Percentiles rank a stretch among this genome's conserved stretches.
These are phyloP conservation scores for Festucalex cinctus DNA, from an alignment of 2,113 vertebrate species.

Conservation along the genomic window DNA sequence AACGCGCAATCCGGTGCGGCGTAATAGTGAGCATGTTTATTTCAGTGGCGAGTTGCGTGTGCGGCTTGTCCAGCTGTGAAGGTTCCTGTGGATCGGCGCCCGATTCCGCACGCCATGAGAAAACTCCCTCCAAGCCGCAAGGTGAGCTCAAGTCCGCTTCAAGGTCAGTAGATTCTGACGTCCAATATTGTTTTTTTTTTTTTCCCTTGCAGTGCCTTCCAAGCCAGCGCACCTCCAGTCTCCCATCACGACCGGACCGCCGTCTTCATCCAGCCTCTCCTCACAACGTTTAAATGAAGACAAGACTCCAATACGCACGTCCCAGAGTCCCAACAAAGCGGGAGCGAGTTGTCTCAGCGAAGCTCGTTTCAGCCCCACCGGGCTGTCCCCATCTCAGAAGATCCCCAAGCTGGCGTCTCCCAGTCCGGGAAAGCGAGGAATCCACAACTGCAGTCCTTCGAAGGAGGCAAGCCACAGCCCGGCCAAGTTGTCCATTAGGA, in stretches of 20 bases:
- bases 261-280: not conserved
- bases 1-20: not conserved
- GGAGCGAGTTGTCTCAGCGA: constrained; percentile 9
- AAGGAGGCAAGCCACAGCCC: constrained; percentile 37
- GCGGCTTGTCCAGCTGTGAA: constrained; percentile 37
- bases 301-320: constrained; percentile 10
- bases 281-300: not conserved
- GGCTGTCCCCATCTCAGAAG: constrained; percentile 2
- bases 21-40: not conserved
- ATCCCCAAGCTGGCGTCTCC: constrained; percentile 25
- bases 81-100: constrained; percentile 11
- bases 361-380: constrained; percentile 12
- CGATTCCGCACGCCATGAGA: fast-evolving
- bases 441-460: constrained; percentile 21
- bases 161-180: not conserved
- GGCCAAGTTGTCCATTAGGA: constrained; percentile 38
- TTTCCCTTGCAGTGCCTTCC: constrained; percentile 36
- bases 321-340: constrained; percentile 24
- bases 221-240: constrained; percentile 47
- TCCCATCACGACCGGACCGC: constrained; percentile 9
- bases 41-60: constrained; percentile 27
- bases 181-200: not conserved
- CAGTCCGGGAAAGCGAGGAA: constrained; percentile 41
- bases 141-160: constrained; percentile 22
- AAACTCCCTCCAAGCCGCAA: constrained; percentile 33